Percentiles rank a stretch among this genome's conserved stretches.
These are phyloP conservation scores for Microctonus aethiopoides DNA, from an alignment of 2,888 invertebrate genomes.

Conservation along the genomic window DNA sequence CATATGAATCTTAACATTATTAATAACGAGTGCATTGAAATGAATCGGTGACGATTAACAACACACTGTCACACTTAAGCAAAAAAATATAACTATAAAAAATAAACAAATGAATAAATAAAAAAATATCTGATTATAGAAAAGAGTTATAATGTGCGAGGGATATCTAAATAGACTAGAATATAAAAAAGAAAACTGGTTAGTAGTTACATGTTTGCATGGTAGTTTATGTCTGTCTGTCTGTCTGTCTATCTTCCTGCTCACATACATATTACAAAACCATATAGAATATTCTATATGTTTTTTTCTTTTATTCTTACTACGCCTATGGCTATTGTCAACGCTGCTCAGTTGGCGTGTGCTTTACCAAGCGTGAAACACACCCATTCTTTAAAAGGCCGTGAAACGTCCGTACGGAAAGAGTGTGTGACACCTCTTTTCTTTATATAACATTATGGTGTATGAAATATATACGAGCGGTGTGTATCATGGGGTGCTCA, in stretches of 20 bases:
- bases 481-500: conserved; percentile 1
- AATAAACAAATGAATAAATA: too few species aligned
- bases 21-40: background rate
- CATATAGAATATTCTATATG: background rate
- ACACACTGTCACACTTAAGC: background rate
- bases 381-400: conserved; percentile 55
- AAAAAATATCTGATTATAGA: too few species aligned
- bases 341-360: conserved; percentile 30
- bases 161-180: conserved; percentile 3
- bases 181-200: conserved; percentile 53
- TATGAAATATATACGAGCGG: conserved; percentile 9
- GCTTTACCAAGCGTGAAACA: conserved; percentile 65
- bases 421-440: conserved; percentile 22
- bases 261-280: too few species aligned
- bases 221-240: too few species aligned
- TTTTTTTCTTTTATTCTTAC: conserved; percentile 3
- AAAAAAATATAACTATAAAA: background rate
- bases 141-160: background rate
- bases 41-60: background rate
- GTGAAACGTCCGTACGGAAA: conserved; percentile 21
- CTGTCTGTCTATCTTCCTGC: background rate
- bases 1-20: background rate
- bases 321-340: conserved; percentile 34
- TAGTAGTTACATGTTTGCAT: conserved; percentile 50
- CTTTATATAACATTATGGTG: background rate